These are phyloP conservation scores for Indri indri DNA, from an alignment of 2,113 vertebrate genomes.

Conservation along the genomic window DNA sequence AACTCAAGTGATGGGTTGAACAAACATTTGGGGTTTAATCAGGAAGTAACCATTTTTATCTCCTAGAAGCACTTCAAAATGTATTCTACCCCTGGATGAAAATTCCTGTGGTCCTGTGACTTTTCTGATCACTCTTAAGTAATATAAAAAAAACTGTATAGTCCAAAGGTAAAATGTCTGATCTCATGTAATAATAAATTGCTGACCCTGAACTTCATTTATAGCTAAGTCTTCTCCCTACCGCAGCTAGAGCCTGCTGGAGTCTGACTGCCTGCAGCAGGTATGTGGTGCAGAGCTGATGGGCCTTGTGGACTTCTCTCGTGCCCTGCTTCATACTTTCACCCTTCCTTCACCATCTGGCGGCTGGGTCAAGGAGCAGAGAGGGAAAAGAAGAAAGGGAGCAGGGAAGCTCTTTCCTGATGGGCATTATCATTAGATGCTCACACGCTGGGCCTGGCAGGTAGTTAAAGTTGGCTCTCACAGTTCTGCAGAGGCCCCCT, in stretches of 20 bases:
- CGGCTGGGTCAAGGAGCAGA: not conserved
- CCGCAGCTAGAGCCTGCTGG: not conserved
- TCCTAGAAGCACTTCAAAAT: not conserved
- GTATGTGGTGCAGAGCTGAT: rapidly evolving
- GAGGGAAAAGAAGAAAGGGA: not conserved
- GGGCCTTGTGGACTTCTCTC: not conserved
- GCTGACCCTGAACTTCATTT: not conserved
- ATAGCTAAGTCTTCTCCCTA: not conserved
- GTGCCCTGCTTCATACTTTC: not conserved
- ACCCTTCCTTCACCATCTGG: not conserved
- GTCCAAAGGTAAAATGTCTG: not conserved
- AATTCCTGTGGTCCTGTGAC: not conserved
- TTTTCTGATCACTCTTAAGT: not conserved
- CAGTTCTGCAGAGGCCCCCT: not conserved
- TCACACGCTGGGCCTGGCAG: not conserved
- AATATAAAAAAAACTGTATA: not conserved
- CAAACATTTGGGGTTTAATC: not conserved
- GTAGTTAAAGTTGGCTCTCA: not conserved
- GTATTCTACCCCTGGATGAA: not conserved
- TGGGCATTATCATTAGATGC: not conserved
- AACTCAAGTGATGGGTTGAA: not conserved
- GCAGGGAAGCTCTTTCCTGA: not conserved
- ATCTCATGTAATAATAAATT: not conserved
- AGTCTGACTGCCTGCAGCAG: not conserved
- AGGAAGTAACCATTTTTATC: not conserved